Conservation (phyloP, 2,888 invertebrate species). For the Diadegma fenestrale region DNA sequence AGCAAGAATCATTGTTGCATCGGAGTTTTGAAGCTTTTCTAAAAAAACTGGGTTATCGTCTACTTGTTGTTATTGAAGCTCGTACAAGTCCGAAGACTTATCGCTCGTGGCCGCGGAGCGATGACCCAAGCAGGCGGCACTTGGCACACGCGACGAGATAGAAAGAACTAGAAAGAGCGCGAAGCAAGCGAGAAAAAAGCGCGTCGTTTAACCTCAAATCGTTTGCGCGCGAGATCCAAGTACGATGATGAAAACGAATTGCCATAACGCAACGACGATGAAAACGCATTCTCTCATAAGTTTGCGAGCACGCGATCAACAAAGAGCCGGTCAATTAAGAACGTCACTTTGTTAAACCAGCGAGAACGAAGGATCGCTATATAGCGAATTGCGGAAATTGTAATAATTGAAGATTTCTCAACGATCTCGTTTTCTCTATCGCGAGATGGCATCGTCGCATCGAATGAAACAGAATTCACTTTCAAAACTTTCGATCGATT, state of each 20-base stretch:
- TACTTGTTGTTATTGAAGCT: constrained; percentile 76
- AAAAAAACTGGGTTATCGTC: constrained; percentile 79
- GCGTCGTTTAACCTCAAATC: constrained; percentile 10
- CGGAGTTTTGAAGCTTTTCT: constrained; percentile 63
- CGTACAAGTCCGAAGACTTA: constrained; percentile 73
- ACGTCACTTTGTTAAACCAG: constrained; percentile 45
- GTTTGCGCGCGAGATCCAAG: constrained; percentile 34
- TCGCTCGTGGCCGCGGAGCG: constrained; percentile 67
- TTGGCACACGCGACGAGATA: not conserved
- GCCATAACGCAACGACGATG: constrained; percentile 29
- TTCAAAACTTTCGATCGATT: not conserved
- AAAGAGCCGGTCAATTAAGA: constrained; percentile 54
- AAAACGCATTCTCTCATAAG: constrained; percentile 27
- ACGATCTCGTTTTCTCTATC: not conserved
- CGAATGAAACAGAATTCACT: not conserved
- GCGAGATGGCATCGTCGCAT: not conserved
- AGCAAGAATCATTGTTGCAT: constrained; percentile 16
- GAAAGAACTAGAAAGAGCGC: not conserved
- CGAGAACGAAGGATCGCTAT: constrained; percentile 5
- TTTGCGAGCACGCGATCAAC: constrained; percentile 35
- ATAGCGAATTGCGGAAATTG: constrained; percentile 22
- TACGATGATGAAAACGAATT: constrained; percentile 34
- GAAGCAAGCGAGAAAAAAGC: not conserved
- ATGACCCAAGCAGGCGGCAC: constrained; percentile 74
- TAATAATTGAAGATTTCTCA: not conserved